Base-by-base conservation (phyloP, 1,140 invertebrate genomes). In the Saccostrea cuccullata region DNA sequence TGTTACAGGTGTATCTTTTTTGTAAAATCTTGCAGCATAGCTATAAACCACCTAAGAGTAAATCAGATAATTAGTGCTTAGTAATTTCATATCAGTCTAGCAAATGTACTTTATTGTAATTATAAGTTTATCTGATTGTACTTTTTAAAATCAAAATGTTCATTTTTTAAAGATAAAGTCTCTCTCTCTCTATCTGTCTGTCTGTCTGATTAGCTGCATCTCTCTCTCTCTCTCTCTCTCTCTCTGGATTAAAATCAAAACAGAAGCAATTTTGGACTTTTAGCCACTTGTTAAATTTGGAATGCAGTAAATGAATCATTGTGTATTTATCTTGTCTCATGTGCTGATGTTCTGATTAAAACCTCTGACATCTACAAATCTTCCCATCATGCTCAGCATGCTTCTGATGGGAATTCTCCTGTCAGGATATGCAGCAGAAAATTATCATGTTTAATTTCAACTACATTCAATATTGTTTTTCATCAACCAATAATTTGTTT, bases 171-270 rank as follows among this genome's bases (percentile, higher is more conserved):
- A 47, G 47, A 47, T 47, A 47, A 15, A 17, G 3, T 60, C 4
- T 30, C 67, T 70, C 67, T 70, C 67, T 70, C 67, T 70, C 67
- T 70, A n/a, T 70, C 67, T n/a, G n/a, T n/a, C n/a, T n/a, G n/a
- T n/a, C n/a, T n/a, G n/a, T n/a, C n/a, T n/a, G n/a, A n/a, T n/a
- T n/a, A n/a, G n/a, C n/a, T n/a, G n/a, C n/a, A n/a, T n/a, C n/a
- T n/a, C n/a, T n/a, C n/a, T n/a, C n/a, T n/a, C n/a, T 70, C 64
- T 70, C 64, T 70, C 67, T 70, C 67, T 73, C 70, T 73, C 70
- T 73, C 30, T 26, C 9, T 73, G 0, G 0, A 36, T 30, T 26
- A 23, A 30, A 30, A 11, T 15, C 13, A 26, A 73, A 26, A 36
- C 70, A 36, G 26, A 36, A 73, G 70, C 8, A 73, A 26, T 30